phyloP scores from a whole-genome alignment of 2,113 vertebrate species.

The Abramis brama region DNA sequence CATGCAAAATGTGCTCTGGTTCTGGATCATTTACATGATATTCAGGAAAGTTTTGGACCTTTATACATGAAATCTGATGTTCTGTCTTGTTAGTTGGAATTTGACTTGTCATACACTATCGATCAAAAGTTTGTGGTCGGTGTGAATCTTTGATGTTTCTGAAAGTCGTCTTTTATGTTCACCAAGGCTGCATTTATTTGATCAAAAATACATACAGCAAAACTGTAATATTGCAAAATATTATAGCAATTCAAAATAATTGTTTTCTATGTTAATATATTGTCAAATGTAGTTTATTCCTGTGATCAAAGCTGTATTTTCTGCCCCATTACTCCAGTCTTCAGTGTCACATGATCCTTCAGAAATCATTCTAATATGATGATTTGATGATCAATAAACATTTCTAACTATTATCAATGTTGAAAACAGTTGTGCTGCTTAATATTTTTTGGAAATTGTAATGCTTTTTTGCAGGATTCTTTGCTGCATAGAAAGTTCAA shows the following conservation, averaged over 20 bases:
- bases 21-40: conserved; percentile 25
- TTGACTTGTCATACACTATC: neutral
- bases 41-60: neutral
- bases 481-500: neutral
- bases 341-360: neutral
- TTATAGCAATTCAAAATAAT: neutral
- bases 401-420: neutral
- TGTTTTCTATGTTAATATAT: neutral
- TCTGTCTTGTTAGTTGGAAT: neutral
- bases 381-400: neutral
- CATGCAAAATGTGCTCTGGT: conserved; percentile 22
- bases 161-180: neutral
- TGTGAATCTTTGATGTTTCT: neutral
- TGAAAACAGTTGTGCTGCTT: neutral
- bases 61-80: neutral
- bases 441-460: neutral
- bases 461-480: neutral
- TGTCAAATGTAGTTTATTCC: neutral
- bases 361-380: neutral
- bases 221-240: neutral
- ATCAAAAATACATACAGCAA: neutral
- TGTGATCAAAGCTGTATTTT: neutral
- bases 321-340: neutral
- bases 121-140: neutral
- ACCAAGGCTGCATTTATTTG: neutral